Conservation (phyloP, 1,140 invertebrate species). For the Sesamia nonagrioides region DNA sequence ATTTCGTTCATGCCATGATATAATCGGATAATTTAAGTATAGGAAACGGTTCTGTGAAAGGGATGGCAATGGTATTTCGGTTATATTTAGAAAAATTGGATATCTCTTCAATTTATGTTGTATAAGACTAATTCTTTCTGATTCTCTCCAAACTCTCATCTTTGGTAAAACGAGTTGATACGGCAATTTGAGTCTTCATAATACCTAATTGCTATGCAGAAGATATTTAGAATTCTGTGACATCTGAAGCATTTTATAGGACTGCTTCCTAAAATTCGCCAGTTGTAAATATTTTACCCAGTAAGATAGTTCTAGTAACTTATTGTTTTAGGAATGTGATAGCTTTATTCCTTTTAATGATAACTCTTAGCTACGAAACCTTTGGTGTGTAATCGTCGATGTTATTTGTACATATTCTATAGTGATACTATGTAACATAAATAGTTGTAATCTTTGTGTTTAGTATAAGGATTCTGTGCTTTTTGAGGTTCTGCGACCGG, state of each 20-base stretch:
- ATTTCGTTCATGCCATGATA: constrained; percentile 43
- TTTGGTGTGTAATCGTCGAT: constrained; percentile 44
- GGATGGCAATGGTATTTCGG: not conserved
- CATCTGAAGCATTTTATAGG: not conserved
- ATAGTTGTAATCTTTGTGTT: constrained; percentile 39
- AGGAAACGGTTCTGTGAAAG: constrained; percentile 15
- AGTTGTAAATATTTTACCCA: constrained; percentile 57
- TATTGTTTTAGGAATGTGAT: constrained; percentile 81
- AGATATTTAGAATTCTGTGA: not conserved
- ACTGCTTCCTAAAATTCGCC: constrained; percentile 26
- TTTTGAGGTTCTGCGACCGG: not conserved
- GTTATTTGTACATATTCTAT: constrained; percentile 67
- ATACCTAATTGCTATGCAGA: not conserved
- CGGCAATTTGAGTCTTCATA: not conserved
- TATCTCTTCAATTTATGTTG: not conserved
- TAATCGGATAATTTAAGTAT: constrained; percentile 14
- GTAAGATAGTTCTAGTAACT: constrained; percentile 72
- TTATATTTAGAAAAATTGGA: not conserved
- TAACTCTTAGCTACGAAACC: constrained; percentile 30
- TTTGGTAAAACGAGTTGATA: not conserved
- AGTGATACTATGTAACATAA: constrained; percentile 54
- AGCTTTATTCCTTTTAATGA: constrained; percentile 63
- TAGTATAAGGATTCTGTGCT: not conserved
- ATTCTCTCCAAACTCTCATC: not conserved
- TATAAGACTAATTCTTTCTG: not conserved